Percentiles rank a stretch among this genome's conserved stretches.
Evolutionary conservation across 2,113 vertebrate species (phyloP).

Genomic region (Trematocara marginatum): DNA sequence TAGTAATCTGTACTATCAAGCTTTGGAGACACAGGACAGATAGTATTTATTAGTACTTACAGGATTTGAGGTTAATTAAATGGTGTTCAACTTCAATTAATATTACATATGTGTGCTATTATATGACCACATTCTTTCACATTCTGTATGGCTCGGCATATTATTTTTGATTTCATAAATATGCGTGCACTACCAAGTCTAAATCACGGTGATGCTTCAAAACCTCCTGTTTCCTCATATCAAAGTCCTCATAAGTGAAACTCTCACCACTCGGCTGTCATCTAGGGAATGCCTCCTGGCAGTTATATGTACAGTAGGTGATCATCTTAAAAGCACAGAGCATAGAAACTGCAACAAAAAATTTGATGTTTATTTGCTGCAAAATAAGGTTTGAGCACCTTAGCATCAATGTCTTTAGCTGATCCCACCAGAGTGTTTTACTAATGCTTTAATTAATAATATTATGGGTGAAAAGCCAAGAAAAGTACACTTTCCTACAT

Average conservation of each 20-base stretch:
- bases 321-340: neutral
- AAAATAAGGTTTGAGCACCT: neutral
- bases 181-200: neutral
- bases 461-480: neutral
- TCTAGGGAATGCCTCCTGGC: neutral
- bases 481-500: neutral
- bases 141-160: neutral
- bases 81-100: neutral
- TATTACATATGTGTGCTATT: neutral
- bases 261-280: neutral
- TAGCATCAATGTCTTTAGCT: neutral
- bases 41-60: neutral
- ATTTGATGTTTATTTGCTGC: neutral
- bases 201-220: neutral
- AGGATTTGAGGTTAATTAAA: neutral
- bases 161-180: neutral
- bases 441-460: neutral
- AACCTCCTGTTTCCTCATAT: neutral
- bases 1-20: neutral
- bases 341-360: fast-evolving
- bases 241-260: neutral
- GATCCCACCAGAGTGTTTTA: neutral
- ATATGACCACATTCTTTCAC: neutral
- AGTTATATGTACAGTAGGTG: neutral
- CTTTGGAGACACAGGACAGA: neutral